Conservation (phyloP, 2,888 invertebrate genomes). For the Nipponacmea schrenckii region DNA sequence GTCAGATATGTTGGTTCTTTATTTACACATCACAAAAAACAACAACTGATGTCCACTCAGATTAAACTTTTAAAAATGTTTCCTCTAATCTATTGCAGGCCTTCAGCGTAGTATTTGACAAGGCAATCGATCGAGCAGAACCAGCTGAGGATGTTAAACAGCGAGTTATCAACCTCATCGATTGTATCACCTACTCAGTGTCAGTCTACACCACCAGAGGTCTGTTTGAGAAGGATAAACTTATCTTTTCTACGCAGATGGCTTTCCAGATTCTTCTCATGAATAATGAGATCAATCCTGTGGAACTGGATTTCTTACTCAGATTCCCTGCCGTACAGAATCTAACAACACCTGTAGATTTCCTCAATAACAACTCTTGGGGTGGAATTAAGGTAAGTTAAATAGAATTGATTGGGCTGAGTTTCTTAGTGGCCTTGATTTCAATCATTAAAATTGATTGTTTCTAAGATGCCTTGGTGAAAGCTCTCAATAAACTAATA, state of each 20-base stretch:
- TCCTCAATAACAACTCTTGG: slow-evolving; percentile 91
- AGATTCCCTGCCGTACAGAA: slow-evolving; percentile 93
- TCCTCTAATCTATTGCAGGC: slow-evolving; percentile 73
- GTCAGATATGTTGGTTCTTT: too few species aligned
- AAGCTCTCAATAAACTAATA: too few species aligned
- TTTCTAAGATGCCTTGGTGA: too few species aligned
- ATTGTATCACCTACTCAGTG: slow-evolving; percentile 93
- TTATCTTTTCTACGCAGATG: slow-evolving; percentile 96
- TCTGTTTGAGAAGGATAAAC: slow-evolving; percentile 94
- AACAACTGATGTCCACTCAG: too few species aligned
- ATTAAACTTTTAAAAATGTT: neutral
- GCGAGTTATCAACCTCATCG: slow-evolving; percentile 89
- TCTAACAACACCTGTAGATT: slow-evolving; percentile 93
- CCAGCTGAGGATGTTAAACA: slow-evolving; percentile 81
- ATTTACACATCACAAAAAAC: too few species aligned
- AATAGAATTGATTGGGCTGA: too few species aligned
- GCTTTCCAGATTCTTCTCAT: slow-evolving; percentile 90
- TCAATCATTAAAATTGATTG: too few species aligned
- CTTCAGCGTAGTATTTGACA: slow-evolving; percentile 97
- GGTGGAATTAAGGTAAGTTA: slow-evolving; percentile 83
- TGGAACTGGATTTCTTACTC: slow-evolving; percentile 90
- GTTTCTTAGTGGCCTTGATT: too few species aligned
- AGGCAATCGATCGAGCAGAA: slow-evolving; percentile 90
- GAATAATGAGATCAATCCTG: slow-evolving; percentile 85
- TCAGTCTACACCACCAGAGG: slow-evolving; percentile 95